Base-by-base conservation (phyloP, 2,888 invertebrate species). In the Cheilosia pagana region DNA sequence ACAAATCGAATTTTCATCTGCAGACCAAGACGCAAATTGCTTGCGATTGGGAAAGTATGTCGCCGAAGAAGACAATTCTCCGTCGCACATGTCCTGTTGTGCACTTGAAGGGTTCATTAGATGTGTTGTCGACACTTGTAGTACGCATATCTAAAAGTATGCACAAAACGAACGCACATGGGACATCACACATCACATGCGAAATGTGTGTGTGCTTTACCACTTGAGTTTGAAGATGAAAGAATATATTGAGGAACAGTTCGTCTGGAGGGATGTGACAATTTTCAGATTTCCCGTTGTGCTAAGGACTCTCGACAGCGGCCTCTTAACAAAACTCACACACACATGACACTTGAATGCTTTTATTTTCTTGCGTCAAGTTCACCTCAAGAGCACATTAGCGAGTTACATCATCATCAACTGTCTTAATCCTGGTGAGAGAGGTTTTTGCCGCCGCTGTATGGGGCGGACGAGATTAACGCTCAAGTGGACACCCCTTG, bases 101-200 rank as follows among this genome's bases (percentile, higher is more conserved):
- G 85, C 81, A 79, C 71, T 85, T 81, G 85, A 85, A 85, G 67
- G 70, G 75, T 85, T 85, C 82, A 82, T 82, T 82, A 82, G 77
- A 62, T 43, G 43, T 57, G 28, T 50, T 12, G 16, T 50, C 55
- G 50, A 50, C 67, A 59, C 45, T 67, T 55, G 35, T 63, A 35
- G 35, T 35, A 35, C 75, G 75, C 76, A 81, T 75, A 81, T 75
- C 63, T 75, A 52, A 57, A 41, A 45, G 43, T 43, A n/a, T n/a
- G 28, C 43, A 57, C 70, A 52, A 16, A 45, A 45, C 41, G 39
- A 76, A 59, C 52, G 57, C 57, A 76, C 81, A 71, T 71, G 55
- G 43, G 63, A 25, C 53, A 57, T 39, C 48, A 48, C 21, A 48
- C 12, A 48, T 21, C 12, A 19, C 12, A 45, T 19, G 19, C 45